Base-by-base conservation (phyloP, 2,797 vertebrate species). In the Ctenopoma kingsleyae region DNA sequence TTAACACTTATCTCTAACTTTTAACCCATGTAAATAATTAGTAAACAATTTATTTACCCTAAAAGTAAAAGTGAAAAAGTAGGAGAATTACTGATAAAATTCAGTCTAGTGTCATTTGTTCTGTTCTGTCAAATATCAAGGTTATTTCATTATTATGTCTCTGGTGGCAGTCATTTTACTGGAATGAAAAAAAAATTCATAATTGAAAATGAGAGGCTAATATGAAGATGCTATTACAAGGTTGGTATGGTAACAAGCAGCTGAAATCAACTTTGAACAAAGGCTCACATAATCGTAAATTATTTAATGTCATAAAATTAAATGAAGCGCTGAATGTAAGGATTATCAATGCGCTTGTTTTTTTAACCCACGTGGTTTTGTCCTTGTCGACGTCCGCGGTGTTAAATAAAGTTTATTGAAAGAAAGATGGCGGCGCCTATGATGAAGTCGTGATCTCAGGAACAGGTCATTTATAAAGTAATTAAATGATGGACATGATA, bases 351-450 rank as follows among this genome's bases (percentile, higher is more conserved):
- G 30, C 20, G 12, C 25, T 36, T 62, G 12, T 25, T 15, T 9
- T n/a, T 6, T 12, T n/a, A 38, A 35, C 19, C 3, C 9, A 46
- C 3, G 17, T 40, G 5, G 2, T 1, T 43, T 36, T 57, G 64
- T 57, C 22, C 2, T 51, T 90, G 87, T 88, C 38, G 0, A 49
- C 40, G 3, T 22, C 0, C 0, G 2, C 3, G 0, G 25, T 84
- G 70, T 84, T 19, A 49, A n/a, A 95, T 94, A 95, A 95, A 95
- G 94, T 82, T 93, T 15, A 62, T 89, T 91, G 5, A 74, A 91
- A 81, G 84, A 81, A 94, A 93, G 48, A 94, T 94, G 93, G 92
- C 92, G 82, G 84, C 93, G 86, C 79, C 71, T 76, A 6, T 64
- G 22, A 36, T 0, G 56, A 6, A 74, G 71, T 74, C 67, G 70